phyloP scores from a whole-genome alignment of 2,113 vertebrate genomes.

The Seriola rivoliana region DNA sequence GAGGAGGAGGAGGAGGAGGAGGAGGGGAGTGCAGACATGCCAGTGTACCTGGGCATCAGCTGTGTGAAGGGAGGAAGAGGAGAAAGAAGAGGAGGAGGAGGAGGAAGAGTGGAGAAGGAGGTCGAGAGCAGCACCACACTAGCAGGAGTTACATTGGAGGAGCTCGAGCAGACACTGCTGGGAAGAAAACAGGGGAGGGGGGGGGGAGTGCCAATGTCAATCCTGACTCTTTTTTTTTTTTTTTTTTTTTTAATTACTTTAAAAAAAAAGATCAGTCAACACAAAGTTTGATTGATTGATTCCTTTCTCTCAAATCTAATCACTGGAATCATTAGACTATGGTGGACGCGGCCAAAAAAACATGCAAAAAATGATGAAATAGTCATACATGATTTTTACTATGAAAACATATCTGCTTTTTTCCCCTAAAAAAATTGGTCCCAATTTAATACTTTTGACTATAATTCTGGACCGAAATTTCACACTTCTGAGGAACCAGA shows the following conservation, averaged over 20 bases:
- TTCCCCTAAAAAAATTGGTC: neutral
- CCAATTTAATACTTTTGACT: neutral
- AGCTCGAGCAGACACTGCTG: slow-evolving; percentile 79
- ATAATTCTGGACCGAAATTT: slow-evolving; percentile 29
- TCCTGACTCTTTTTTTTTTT: slow-evolving; percentile 47
- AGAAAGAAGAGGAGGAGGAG: slow-evolving; percentile 79
- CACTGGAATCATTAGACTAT: neutral
- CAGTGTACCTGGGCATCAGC: slow-evolving; percentile 82
- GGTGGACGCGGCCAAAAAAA: slow-evolving; percentile 15
- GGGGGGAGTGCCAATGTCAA: slow-evolving; percentile 43
- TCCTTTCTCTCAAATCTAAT: neutral
- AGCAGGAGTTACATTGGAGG: slow-evolving; percentile 82
- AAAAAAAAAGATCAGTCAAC: slow-evolving; percentile 42
- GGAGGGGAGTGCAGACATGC: slow-evolving; percentile 64
- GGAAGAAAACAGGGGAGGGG: slow-evolving; percentile 60
- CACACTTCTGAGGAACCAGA: slow-evolving; percentile 57
- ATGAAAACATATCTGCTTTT: neutral
- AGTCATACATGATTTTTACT: neutral
- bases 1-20: slow-evolving; percentile 25
- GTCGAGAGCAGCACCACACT: slow-evolving; percentile 84
- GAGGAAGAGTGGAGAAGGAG: slow-evolving; percentile 83
- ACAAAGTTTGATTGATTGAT: slow-evolving; percentile 36
- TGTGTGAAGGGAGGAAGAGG: slow-evolving; percentile 83
- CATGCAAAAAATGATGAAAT: neutral
- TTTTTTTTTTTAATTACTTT: slow-evolving; percentile 42